A percentile compares a stretch with the other conserved stretches of the same genome.
Evolutionary conservation across 2,113 vertebrate species (phyloP).

Genomic region (Equus przewalskii): DNA sequence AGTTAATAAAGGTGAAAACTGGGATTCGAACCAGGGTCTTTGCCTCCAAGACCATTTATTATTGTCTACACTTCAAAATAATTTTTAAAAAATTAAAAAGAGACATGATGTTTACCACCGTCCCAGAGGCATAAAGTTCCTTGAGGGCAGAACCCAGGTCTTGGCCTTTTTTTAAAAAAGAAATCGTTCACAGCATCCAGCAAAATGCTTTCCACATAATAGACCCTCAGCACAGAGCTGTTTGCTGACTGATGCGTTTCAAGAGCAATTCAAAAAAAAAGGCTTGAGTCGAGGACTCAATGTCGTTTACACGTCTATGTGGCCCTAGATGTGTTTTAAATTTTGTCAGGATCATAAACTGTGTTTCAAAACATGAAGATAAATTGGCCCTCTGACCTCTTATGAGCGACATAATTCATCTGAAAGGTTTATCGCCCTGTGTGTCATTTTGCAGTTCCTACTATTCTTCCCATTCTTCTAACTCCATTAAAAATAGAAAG

Average conservation of each 20-base stretch:
- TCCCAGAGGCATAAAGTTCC: neutral
- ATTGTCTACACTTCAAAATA: neutral
- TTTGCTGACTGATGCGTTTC: neutral
- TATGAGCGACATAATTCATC: slow-evolving; percentile 78
- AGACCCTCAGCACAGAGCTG: neutral
- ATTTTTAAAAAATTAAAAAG: neutral
- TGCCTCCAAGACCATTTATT: neutral
- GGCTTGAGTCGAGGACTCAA: neutral
- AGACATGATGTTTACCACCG: neutral
- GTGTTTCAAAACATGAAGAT: slow-evolving; percentile 82
- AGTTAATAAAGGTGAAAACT: neutral
- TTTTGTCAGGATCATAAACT: slow-evolving; percentile 60
- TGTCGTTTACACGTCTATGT: neutral
- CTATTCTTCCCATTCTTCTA: slow-evolving; percentile 74
- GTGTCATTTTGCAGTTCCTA: slow-evolving; percentile 72
- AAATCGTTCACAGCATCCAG: neutral
- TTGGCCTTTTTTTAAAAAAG: neutral
- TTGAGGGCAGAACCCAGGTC: neutral
- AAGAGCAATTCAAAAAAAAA: neutral
- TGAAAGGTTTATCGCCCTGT: slow-evolving; percentile 77
- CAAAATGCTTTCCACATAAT: too few relatives aligned
- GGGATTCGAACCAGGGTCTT: neutral
- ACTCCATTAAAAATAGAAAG: slow-evolving; percentile 5
- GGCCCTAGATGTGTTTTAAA: slow-evolving; percentile 1
- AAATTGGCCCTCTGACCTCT: slow-evolving; percentile 80